phyloP scores from a whole-genome alignment of 2,113 vertebrate genomes.

The Petroica traversi region DNA sequence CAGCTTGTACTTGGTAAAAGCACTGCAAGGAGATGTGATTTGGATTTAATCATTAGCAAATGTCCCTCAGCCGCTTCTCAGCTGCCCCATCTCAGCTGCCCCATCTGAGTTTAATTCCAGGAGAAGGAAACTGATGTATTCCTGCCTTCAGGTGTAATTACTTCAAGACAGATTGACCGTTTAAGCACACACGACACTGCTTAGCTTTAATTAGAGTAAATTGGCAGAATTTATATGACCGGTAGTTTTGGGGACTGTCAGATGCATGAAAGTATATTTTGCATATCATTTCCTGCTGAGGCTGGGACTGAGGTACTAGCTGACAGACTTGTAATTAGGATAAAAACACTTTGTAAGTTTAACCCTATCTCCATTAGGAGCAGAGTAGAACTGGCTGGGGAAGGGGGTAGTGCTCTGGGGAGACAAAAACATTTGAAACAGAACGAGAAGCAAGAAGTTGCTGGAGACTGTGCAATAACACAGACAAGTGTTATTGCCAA shows the following conservation, averaged over 20 bases:
- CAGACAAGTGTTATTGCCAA: neutral
- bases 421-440: neutral
- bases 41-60: conserved; percentile 79
- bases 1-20: conserved; percentile 14
- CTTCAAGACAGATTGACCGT: conserved; percentile 80
- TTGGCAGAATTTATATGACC: conserved; percentile 72
- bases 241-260: conserved; percentile 66
- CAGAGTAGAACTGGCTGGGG: neutral
- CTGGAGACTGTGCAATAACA: neutral
- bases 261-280: conserved; percentile 63
- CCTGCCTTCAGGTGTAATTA: conserved; percentile 83
- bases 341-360: conserved; percentile 55
- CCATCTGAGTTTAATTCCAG: conserved; percentile 83
- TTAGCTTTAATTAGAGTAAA: conserved; percentile 76
- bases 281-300: conserved; percentile 54
- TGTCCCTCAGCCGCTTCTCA: conserved; percentile 57
- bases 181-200: conserved; percentile 78
- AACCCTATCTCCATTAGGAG: neutral
- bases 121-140: conserved; percentile 76
- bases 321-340: conserved; percentile 56
- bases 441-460: neutral
- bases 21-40: conserved; percentile 42
- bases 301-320: conserved; percentile 22
- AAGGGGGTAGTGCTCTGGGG: neutral
- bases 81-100: conserved; percentile 76